A percentile compares a stretch with the other conserved stretches of the same genome.
Evolutionary conservation across 2,113 vertebrate genomes (phyloP).

Genomic region (Leptobrachium ailaonicum): DNA sequence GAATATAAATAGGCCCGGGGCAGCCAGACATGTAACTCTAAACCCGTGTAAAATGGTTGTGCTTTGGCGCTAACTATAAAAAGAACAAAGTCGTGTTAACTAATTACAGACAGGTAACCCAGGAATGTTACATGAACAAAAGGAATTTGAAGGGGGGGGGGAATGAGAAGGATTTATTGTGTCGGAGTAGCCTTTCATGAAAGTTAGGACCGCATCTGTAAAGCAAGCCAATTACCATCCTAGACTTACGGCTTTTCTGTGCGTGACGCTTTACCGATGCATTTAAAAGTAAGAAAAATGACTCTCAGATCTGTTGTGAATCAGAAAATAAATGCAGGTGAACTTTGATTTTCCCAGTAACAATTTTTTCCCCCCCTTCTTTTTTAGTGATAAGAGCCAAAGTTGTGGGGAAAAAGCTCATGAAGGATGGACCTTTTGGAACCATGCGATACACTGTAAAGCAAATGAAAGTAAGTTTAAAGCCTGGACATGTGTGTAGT

Average conservation of each 20-base stretch:
- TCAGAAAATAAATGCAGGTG: too few species aligned
- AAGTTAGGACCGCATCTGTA: too few species aligned
- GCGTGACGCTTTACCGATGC: too few species aligned
- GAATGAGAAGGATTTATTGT: too few species aligned
- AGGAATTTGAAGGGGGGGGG: too few species aligned
- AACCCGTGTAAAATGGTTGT: neutral
- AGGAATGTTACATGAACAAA: too few species aligned
- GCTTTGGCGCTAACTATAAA: neutral
- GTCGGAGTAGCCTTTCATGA: too few species aligned
- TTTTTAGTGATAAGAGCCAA: conserved; percentile 90
- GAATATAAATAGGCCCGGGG: neutral
- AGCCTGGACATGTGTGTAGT: too few species aligned
- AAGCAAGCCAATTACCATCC: too few species aligned
- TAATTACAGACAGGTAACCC: neutral
- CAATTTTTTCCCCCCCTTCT: conserved; percentile 48
- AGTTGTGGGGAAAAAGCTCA: conserved; percentile 92
- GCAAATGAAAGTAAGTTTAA: conserved; percentile 88
- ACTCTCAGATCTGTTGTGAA: too few species aligned
- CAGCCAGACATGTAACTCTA: neutral
- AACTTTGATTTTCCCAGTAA: neutral
- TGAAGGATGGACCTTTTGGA: conserved; percentile 89
- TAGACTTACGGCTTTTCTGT: too few species aligned
- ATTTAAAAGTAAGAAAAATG: too few species aligned
- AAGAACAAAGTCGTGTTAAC: neutral
- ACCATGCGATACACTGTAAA: conserved; percentile 93